Percentiles rank a stretch among this genome's conserved stretches.
Conservation (phyloP, 92 coral and sea anemone species). For the Umimayanthus chanpuru region DNA sequence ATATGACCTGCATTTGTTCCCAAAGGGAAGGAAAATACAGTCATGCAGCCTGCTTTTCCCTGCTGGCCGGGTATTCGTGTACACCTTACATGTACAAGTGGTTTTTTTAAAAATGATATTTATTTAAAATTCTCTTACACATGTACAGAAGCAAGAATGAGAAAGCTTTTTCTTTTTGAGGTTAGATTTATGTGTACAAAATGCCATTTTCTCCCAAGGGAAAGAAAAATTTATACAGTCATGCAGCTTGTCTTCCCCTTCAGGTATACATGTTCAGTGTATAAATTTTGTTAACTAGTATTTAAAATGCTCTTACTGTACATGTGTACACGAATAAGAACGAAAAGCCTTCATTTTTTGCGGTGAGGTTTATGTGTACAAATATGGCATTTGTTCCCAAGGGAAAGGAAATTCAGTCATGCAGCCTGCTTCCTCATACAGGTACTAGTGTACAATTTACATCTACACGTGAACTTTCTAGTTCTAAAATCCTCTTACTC, state of each 20-base stretch:
- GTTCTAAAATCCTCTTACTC: too few relatives aligned
- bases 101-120: too few relatives aligned
- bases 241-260: conserved; percentile 96
- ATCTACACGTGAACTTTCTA: too few relatives aligned
- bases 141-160: too few relatives aligned
- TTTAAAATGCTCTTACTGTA: too few relatives aligned
- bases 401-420: too few relatives aligned
- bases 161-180: too few relatives aligned
- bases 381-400: too few relatives aligned
- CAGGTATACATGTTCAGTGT: conserved; percentile 79
- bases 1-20: conserved; percentile 59
- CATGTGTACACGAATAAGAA: background rate
- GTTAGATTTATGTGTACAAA: too few relatives aligned
- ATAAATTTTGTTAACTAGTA: too few relatives aligned
- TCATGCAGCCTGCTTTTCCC: conserved; percentile 99
- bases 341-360: background rate
- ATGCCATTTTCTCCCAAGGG: conserved; percentile 96
- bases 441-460: too few relatives aligned
- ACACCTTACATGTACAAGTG: background rate
- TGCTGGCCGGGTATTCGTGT: conserved; percentile 69
- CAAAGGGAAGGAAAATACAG: conserved; percentile 96
- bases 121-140: background rate
- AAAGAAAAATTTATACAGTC: conserved; percentile 96
- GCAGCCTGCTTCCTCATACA: too few relatives aligned
- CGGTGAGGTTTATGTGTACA: background rate